phyloP scores from a whole-genome alignment of 2,113 vertebrate species.

The Sinocyclocheilus anophthalmus region DNA sequence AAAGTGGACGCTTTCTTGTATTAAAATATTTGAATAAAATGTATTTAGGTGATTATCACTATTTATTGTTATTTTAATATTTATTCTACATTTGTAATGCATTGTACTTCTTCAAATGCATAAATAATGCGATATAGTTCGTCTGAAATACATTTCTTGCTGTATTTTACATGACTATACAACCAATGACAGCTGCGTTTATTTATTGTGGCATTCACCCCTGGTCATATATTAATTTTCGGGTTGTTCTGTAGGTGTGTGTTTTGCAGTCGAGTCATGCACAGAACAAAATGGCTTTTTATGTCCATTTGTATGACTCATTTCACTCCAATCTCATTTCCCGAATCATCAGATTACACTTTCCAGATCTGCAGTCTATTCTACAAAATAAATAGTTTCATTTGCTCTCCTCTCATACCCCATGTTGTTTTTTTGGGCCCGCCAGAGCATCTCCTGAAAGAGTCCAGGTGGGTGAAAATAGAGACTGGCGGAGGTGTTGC shows the following conservation, averaged over 20 bases:
- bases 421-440: constrained; percentile 52
- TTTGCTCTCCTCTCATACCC: constrained; percentile 16
- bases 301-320: constrained; percentile 36
- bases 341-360: constrained; percentile 40
- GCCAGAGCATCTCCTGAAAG: constrained; percentile 85
- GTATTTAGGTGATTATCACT: not conserved
- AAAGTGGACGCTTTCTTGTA: not conserved
- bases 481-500: constrained; percentile 87
- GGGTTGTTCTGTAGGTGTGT: not conserved
- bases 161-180: not conserved
- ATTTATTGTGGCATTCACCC: not conserved
- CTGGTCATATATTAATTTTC: not conserved
- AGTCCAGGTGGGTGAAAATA: constrained; percentile 90
- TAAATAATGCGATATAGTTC: not conserved
- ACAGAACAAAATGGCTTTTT: not conserved
- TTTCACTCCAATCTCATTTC: constrained; percentile 23
- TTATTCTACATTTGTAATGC: not conserved
- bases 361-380: constrained; percentile 17
- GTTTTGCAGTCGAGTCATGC: not conserved
- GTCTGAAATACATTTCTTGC: no score
- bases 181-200: not conserved
- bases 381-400: constrained; percentile 21
- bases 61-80: not conserved
- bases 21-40: not conserved
- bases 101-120: not conserved